These are phyloP conservation scores for Ooceraea biroi DNA, from an alignment of 1,140 invertebrate species.

Conservation along the genomic window DNA sequence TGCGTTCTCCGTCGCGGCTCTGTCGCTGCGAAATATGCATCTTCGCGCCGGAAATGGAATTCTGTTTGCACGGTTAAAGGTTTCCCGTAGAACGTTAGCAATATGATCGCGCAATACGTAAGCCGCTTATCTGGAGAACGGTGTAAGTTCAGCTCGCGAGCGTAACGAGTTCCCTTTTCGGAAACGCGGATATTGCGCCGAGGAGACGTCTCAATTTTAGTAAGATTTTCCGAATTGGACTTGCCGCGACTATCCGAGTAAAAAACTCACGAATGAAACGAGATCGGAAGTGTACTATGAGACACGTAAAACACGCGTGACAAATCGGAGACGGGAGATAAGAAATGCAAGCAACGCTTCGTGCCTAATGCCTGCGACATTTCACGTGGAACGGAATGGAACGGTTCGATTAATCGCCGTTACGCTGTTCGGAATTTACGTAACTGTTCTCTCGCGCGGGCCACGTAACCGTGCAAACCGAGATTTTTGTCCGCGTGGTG, in stretches of 20 bases:
- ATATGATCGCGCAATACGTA: not conserved
- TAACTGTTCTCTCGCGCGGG: not conserved
- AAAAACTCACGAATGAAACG: not conserved
- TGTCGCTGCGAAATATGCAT: not conserved
- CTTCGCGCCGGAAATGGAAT: slow-evolving; percentile 9
- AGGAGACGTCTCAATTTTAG: not conserved
- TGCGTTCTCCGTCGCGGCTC: not conserved
- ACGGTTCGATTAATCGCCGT: slow-evolving; percentile 16
- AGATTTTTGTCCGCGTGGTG: slow-evolving; percentile 18
- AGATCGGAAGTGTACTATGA: not conserved
- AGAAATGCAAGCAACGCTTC: not conserved
- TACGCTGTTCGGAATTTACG: not conserved
- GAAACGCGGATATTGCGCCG: not conserved
- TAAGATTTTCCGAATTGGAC: not conserved
- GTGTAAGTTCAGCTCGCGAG: slow-evolving; percentile 2
- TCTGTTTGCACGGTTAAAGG: slow-evolving; percentile 21
- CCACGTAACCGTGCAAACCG: slow-evolving; percentile 15
- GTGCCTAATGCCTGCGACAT: not conserved
- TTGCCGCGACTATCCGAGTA: not conserved
- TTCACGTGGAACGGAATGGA: not conserved
- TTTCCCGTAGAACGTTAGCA: not conserved
- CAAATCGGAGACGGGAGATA: slow-evolving; percentile 1
- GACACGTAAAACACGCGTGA: not conserved
- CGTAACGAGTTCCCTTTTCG: not conserved
- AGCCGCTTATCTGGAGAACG: slow-evolving; percentile 13